phyloP scores from a whole-genome alignment of 2,113 vertebrate species.

The Crotalus viridis region DNA sequence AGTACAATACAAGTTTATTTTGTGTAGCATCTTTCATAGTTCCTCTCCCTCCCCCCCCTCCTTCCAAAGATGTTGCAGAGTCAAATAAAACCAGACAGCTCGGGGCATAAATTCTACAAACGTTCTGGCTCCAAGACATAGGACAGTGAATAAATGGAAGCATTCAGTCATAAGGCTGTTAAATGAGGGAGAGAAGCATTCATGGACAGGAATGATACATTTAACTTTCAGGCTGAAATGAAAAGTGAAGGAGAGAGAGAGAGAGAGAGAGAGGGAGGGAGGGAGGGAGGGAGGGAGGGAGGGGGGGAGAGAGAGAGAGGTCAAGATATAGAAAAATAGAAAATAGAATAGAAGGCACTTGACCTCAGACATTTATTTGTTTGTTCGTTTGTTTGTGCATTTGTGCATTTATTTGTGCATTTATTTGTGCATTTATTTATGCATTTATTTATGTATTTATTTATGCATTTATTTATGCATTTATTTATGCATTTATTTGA shows the following conservation, averaged over 20 bases:
- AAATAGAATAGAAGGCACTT: neutral
- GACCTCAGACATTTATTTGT: neutral
- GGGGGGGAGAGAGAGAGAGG: neutral
- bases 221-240: neutral
- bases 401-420: no score
- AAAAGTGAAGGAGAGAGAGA: neutral
- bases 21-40: constrained; percentile 39
- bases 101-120: constrained; percentile 19
- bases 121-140: neutral
- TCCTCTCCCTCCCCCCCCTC: neutral
- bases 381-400: neutral
- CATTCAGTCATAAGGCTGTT: neutral
- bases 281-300: neutral
- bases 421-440: no score
- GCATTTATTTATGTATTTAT: no score
- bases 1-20: constrained; percentile 38
- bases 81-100: constrained; percentile 27
- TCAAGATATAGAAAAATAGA: neutral
- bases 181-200: constrained; percentile 7
- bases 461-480: no score
- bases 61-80: constrained; percentile 22
- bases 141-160: neutral
- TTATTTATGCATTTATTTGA: no score
- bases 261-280: neutral
- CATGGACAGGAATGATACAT: neutral